phyloP scores from a whole-genome alignment of 37 sponge, comb jelly and placozoan species.

The Spongilla lacustris region DNA sequence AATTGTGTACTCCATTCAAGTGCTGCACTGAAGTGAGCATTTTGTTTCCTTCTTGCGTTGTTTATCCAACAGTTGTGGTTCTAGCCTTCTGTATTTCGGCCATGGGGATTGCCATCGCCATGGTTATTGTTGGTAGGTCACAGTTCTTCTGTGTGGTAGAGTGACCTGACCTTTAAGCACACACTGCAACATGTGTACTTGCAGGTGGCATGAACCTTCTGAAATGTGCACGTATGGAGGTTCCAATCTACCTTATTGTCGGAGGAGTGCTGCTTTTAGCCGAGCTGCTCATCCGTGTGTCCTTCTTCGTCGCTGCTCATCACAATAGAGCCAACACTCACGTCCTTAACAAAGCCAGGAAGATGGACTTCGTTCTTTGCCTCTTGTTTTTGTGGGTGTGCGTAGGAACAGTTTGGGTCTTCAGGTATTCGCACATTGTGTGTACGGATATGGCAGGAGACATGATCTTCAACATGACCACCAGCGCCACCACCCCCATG shows the following conservation, averaged over 20 bases:
- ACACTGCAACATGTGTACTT: not conserved
- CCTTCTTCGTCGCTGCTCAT: not conserved
- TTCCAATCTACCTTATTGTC: slow-evolving; percentile 41
- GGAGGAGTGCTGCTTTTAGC: slow-evolving; percentile 8
- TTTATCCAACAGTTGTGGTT: slow-evolving; percentile 4
- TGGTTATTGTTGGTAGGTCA: slow-evolving; percentile 1
- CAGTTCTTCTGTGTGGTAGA: not conserved
- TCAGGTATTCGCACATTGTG: not conserved
- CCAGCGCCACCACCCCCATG: not conserved
- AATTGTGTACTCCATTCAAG: no score
- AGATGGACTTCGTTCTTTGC: slow-evolving; percentile 16
- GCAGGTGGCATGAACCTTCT: slow-evolving; percentile 13
- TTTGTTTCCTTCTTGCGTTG: no score
- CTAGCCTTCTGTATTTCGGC: not conserved
- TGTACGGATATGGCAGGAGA: no score
- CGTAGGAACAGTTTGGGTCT: slow-evolving; percentile 33
- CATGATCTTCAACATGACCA: not conserved
- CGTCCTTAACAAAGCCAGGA: not conserved
- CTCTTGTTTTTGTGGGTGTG: slow-evolving; percentile 31
- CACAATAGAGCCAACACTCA: not conserved
- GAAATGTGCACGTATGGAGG: not conserved
- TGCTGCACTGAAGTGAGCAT: no score
- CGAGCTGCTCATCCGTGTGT: not conserved
- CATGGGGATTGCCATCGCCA: not conserved
- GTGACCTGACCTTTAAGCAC: no score